Base-by-base conservation (phyloP, 2,888 invertebrate genomes). In the Drosophila falleni region DNA sequence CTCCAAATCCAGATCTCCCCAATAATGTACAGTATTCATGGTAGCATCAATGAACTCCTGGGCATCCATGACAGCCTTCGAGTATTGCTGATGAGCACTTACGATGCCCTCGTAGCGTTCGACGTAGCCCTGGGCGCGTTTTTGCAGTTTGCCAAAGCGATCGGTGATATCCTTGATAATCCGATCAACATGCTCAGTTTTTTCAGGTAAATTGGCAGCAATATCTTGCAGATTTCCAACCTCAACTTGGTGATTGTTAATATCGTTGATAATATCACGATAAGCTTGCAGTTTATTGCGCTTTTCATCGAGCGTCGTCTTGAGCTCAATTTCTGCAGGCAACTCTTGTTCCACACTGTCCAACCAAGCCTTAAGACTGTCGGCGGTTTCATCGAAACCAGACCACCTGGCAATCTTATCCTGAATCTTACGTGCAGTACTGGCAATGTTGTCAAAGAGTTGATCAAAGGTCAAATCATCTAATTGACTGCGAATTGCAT, bases 301-400 rank as follows among this genome's bases (percentile, higher is more conserved):
- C 92, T 98, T 98, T 91, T 98, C 98, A 92, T 98, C 98, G 68
- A 98, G 93, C 0, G 97, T 97, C 0, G 97, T 95, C 89, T 96
- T 97, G 4, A 97, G 91, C 90, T 97, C 96, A 42, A 98, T 95
- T 79, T 97, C 96, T 59, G 94, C 94, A 0, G 96, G 96, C 26
- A 98, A 92, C 79, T 96, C 95, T 69, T 94, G 94, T 89, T 97
- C 97, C 8, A 96, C 95, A 59, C 95, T 94, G 44, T 94, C 94
- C 61, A 98, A 91, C 98, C 98, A 98, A 58, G 94, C 94, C 82
- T 96, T 95, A 29, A 98, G 95, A 46, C 94, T 95, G 62, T 96
- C 96, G 13, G 96, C 94, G 78, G 96, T 95, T 87, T 98, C 97
- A 91, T 98, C 97, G 90, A 98, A 98, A 4, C 97, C 97, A 16